Evolutionary conservation across 2,888 invertebrate species (phyloP).

Genomic region (Odontocerum albicorne): DNA sequence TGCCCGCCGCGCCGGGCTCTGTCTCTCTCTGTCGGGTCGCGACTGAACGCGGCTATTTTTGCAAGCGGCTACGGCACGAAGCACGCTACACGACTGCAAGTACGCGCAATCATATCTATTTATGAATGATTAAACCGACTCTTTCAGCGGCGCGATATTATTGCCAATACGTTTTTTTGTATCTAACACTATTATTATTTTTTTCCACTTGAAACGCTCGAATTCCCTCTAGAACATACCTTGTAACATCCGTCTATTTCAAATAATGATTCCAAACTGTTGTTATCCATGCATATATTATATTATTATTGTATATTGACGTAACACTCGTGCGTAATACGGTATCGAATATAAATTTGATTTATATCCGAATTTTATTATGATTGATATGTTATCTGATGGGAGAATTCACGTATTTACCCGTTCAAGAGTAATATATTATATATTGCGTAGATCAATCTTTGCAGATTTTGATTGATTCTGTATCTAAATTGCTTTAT

Average conservation of each 20-base stretch:
- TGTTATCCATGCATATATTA: too few species aligned
- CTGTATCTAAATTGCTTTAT: too few species aligned
- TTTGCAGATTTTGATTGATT: too few species aligned
- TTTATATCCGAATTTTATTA: too few species aligned
- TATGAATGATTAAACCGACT: conserved; percentile 17
- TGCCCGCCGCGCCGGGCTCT: not conserved
- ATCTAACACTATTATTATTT: not conserved
- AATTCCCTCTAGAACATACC: not conserved
- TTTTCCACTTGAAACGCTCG: conserved; percentile 12
- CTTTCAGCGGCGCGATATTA: conserved; percentile 3
- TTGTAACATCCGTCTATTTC: conserved; percentile 8
- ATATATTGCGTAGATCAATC: too few species aligned
- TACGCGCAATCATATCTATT: conserved; percentile 20
- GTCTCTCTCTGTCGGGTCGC: conserved; percentile 23
- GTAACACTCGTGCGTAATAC: not conserved
- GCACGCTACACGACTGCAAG: too few species aligned
- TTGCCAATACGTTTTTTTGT: not conserved
- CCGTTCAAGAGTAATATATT: too few species aligned
- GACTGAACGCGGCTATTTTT: conserved; percentile 32
- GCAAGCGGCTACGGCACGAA: conserved; percentile 9
- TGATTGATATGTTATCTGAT: too few species aligned
- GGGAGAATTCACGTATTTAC: too few species aligned
- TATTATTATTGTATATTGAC: conserved; percentile 3
- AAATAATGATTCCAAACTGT: conserved; percentile 4
- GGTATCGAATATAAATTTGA: not conserved